phyloP scores from a whole-genome alignment of 2,113 vertebrate genomes.

The Cyprinodon variegatus region DNA sequence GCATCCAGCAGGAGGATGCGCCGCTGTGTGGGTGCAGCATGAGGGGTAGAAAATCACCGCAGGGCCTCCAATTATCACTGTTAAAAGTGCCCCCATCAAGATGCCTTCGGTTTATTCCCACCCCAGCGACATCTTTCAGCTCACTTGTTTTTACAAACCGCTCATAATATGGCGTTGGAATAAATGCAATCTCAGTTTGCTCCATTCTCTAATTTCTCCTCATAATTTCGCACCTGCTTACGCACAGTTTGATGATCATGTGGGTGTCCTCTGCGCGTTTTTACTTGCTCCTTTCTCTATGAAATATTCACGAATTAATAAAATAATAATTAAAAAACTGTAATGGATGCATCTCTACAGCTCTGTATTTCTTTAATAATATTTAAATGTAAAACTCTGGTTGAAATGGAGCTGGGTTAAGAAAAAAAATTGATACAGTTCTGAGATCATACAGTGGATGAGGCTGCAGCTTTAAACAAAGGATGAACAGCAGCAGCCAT shows the following conservation, averaged over 20 bases:
- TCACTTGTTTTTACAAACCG: background rate
- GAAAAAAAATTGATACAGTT: background rate
- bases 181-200: background rate
- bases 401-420: background rate
- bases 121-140: background rate
- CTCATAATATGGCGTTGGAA: background rate
- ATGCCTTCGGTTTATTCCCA: background rate
- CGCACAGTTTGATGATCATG: slow-evolving; percentile 33
- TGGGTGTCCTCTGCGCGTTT: slow-evolving; percentile 62
- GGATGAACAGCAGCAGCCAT: background rate
- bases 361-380: background rate
- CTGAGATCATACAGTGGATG: background rate
- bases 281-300: background rate
- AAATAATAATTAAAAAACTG: background rate
- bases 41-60: slow-evolving; percentile 2
- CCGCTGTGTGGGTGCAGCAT: slow-evolving; percentile 62
- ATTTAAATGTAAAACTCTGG: background rate
- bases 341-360: background rate
- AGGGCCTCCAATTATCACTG: slow-evolving; percentile 25
- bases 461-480: slow-evolving; percentile 8
- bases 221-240: slow-evolving; percentile 44
- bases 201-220: background rate
- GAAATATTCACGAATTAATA: background rate
- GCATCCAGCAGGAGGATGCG: slow-evolving; percentile 42
- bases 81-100: slow-evolving; percentile 12